Evolutionary conservation across 2,888 invertebrate species (phyloP).

Genomic region (Andrena hattorfiana): DNA sequence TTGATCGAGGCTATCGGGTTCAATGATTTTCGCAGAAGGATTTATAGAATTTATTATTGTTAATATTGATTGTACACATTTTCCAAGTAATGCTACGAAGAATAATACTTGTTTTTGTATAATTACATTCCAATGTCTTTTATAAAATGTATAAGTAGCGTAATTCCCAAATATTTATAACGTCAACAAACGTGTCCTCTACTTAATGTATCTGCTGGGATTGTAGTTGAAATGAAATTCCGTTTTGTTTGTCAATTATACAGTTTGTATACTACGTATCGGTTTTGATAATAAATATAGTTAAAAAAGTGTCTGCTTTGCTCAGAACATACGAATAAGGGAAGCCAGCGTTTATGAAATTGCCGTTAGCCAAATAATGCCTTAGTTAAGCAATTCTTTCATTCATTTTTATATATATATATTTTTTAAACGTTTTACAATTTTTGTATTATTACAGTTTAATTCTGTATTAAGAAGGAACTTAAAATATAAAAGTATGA

Average conservation of each 20-base stretch:
- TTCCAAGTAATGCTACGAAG: neutral
- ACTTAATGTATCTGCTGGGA: neutral
- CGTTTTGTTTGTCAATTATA: constrained; percentile 9
- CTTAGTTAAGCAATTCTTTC: constrained; percentile 1
- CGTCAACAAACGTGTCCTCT: neutral
- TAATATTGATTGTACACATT: constrained; percentile 22
- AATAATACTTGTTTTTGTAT: constrained; percentile 37
- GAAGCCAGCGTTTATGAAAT: neutral
- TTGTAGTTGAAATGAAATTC: constrained; percentile 1
- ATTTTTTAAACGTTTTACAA: constrained; percentile 11
- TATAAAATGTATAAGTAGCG: constrained; percentile 10
- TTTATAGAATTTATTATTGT: constrained; percentile 35
- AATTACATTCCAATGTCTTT: constrained; percentile 35
- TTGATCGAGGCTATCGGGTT: constrained; percentile 26
- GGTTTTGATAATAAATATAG: constrained; percentile 3
- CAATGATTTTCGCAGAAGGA: constrained; percentile 37
- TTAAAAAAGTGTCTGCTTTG: constrained; percentile 5
- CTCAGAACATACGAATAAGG: neutral
- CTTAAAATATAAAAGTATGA: constrained; percentile 13
- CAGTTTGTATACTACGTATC: neutral
- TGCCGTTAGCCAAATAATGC: neutral
- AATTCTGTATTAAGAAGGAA: constrained; percentile 6
- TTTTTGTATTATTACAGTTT: constrained; percentile 15
- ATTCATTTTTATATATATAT: neutral
- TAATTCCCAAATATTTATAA: constrained; percentile 7